Base-by-base conservation (phyloP, 2,888 invertebrate species). In the Himalopsyche japonica region DNA sequence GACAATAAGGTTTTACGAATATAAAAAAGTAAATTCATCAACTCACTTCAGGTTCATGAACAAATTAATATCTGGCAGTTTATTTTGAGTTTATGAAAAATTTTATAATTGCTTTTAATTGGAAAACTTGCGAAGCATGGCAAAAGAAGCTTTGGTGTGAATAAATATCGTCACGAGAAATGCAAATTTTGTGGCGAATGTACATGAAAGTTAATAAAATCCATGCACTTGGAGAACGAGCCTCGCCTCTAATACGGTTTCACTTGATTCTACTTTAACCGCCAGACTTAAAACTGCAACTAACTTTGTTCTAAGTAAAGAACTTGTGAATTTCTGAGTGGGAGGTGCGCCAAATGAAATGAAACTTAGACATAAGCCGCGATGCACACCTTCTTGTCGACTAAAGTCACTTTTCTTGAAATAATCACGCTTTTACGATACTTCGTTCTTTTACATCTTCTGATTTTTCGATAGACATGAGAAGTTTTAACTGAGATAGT, bases 191-290 rank as follows among this genome's bases (percentile, higher is more conserved):
- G 37, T 70, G 57, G 57, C 82, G 64, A 79, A 79, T 79, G 82
- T 82, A 82, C 82, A 37, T 70, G 79, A 82, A 82, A 85, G 82
- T 85, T 85, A 85, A 82, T 85, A 85, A 85, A 85, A 85, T 85
- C 85, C 85, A 70, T 82, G 80, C 79, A 37, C 27, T 32, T 70
- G 70, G 24, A 70, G 27, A 70, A 64, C 80, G 15, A 76, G 82
- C 47, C 47, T 47, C 80, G 84, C 77, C 57, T 43, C 37, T 80
- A 80, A 77, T 83, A 83, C 80, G 84, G 84, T 82, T 84, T 84
- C 80, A 79, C 84, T 82, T 80, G 85, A 82, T 82, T 85, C 83
- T 77, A 77, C 81, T 80, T 82, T 81, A 81, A 81, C 84, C 85
- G 64, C 80, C 64, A 80, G 85, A 85, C 85, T 85, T 85, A 85